Base-by-base conservation (phyloP, 2,797 vertebrate genomes). In the Ispidina picta region DNA sequence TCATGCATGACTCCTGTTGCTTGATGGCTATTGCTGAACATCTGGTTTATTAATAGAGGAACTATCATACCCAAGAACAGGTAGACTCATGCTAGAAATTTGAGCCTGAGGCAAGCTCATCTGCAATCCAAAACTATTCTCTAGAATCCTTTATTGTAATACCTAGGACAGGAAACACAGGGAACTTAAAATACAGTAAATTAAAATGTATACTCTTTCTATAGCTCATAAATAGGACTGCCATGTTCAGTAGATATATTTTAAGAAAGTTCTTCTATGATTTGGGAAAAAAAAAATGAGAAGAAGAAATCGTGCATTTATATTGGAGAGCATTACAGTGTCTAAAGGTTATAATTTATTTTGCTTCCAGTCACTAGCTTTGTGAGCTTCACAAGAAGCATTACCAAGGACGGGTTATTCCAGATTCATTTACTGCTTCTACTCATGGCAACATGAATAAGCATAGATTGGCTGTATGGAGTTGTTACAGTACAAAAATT, bases 31-130 rank as follows among this genome's bases (percentile, higher is more conserved):
- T 55, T 83, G 63, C 43, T 81, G 85, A 95, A 84, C 60, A 93
- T 68, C 68, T 94, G 72, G 31, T 92, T 91, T 95, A 84, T 89
- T 88, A n/a, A 23, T 18, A 65, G 28, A 63, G 73, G 62, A 94
- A 16, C 64, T 73, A 44, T 86, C 66, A 51, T 59, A 33, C 58
- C 80, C 0, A 0, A 74, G 58, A 89, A 71, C 64, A 88, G 86
- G 77, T 90, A 95, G 86, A 74, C 5, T 83, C 49, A 56, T 69
- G 31, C 18, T 83, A 68, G 65, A 71, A 79, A 92, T 69, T 37
- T 81, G 56, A 89, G 68, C 54, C 71, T 41, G 39, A 83, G 54
- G 68, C 68, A 90, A 92, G 39, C 58, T 35, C 1, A 2, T 81
- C 83, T 90, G n/a, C 49, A 77, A 37, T 51, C 60, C 12, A 5